Conservation (phyloP, 2,797 vertebrate species). For the Lagocephalus sceleratus region DNA sequence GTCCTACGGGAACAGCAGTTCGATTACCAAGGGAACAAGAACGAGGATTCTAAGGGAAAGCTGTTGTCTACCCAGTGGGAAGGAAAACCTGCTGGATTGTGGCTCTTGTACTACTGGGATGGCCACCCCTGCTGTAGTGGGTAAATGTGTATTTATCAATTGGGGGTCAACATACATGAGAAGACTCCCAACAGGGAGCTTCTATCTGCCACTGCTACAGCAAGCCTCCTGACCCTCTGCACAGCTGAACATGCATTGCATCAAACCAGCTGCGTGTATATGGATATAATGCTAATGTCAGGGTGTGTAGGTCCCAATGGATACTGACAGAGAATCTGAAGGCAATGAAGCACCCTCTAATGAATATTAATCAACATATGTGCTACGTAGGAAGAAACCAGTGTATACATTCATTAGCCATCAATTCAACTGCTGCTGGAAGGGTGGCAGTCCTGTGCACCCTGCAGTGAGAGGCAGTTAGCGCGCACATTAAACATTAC, state of each 20-base stretch:
- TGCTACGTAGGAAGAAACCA: constrained; percentile 15
- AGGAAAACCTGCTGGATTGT: too few species aligned
- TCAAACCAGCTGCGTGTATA: constrained; percentile 42
- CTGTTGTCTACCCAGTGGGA: too few species aligned
- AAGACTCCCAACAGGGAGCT: constrained; percentile 45
- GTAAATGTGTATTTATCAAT: constrained; percentile 63
- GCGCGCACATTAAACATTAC: background rate
- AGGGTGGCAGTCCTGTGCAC: constrained; percentile 26
- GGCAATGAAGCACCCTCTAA: constrained; percentile 50
- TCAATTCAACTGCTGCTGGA: constrained; percentile 6
- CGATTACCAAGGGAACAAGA: too few species aligned
- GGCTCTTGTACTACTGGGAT: too few species aligned
- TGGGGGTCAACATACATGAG: constrained; percentile 47
- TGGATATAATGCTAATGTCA: constrained; percentile 46
- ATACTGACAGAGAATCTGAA: constrained; percentile 46
- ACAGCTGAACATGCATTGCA: constrained; percentile 26
- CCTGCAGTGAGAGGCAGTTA: constrained; percentile 16
- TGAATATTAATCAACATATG: constrained; percentile 71
- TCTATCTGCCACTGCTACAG: constrained; percentile 39
- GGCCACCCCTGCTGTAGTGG: too few species aligned
- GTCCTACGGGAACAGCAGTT: too few species aligned
- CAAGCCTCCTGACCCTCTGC: constrained; percentile 61
- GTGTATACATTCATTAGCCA: constrained; percentile 14
- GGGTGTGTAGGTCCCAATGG: constrained; percentile 54
- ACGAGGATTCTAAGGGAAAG: too few species aligned